A percentile compares a stretch with the other conserved stretches of the same genome.
Conservation (phyloP, 2,113 vertebrate species). For the Nipponia nippon region DNA sequence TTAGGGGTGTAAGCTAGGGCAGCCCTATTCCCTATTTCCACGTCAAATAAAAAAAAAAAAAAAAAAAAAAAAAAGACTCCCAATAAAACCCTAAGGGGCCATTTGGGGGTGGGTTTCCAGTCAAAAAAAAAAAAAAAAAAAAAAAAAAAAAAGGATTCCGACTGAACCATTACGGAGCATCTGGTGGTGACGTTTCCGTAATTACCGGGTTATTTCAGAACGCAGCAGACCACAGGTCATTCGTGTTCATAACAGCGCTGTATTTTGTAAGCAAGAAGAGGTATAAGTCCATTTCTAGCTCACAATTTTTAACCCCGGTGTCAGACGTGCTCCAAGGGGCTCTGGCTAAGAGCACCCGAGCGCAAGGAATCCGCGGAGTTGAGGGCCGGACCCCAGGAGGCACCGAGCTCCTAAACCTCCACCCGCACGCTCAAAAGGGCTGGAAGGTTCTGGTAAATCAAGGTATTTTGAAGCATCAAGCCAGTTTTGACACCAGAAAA, state of each 20-base stretch:
- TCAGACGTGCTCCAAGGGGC: no score
- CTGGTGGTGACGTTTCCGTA: neutral
- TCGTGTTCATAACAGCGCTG: rapidly evolving
- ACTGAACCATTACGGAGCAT: neutral
- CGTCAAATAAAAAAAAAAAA: neutral
- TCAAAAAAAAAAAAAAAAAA: neutral
- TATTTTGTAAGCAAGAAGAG: neutral
- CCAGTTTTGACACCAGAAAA: neutral
- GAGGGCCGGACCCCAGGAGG: neutral
- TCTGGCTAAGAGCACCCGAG: no score
- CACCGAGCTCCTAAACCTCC: neutral
- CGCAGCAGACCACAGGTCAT: no score
- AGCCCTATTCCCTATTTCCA: neutral
- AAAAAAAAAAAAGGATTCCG: neutral
- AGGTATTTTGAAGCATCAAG: neutral
- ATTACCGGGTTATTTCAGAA: neutral
- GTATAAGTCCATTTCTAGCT: no score
- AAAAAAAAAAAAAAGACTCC: neutral
- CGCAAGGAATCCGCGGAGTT: rapidly evolving
- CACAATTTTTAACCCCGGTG: neutral
- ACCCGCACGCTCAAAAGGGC: neutral
- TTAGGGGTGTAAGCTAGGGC: neutral
- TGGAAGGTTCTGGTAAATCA: neutral
- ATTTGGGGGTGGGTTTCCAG: no score
- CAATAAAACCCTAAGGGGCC: no score